Base-by-base conservation (phyloP, 2,888 invertebrate genomes). In the Lucinisca nassula region DNA sequence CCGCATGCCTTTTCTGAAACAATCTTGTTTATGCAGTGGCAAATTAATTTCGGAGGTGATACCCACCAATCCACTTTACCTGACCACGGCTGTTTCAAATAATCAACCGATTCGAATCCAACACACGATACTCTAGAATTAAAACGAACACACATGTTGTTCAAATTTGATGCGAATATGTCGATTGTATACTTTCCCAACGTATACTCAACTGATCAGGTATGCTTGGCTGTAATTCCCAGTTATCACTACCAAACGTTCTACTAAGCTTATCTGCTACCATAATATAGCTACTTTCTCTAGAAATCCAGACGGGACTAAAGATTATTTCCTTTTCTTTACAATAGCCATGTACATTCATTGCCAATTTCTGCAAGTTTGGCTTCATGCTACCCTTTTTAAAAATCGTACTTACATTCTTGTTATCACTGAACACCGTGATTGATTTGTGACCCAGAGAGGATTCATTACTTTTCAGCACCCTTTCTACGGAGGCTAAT, bases 111-210 rank as follows among this genome's bases (percentile, higher is more conserved):
- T 24, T 45, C 49, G 0, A 40, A 58, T 14, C 84, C 80, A 40
- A 17, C 17, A 67, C 75, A 85, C 75, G 75, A 86, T 45, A 49
- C 49, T 67, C 24, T 70, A 6, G 74, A 35, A 61, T 78, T 85
- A 35, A 85, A 85, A n/a, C 72, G 10, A 4, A 72, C 24, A 37
- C 78, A 82, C n/a, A 81, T 81, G n/a, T 37, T 45, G 30, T 85
- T 82, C 58, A 81, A 82, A 30, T 76, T 32, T 1, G 14, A 67
- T 49, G 86, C 79, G 40, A 86, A 82, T 27, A 67, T 73, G 27
- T 86, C 79, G 27, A 32, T 1, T 17, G n/a, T 72, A 21, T 58
- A 58, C 24, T 73, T 58, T 8, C 80, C 85, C 77, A 72, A 81
- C 37, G 35, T 21, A 6, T 35, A 17, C n/a, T 81, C 61, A 21